Base-by-base conservation (phyloP, 2,113 vertebrate genomes). In the Ceratotherium simum region DNA sequence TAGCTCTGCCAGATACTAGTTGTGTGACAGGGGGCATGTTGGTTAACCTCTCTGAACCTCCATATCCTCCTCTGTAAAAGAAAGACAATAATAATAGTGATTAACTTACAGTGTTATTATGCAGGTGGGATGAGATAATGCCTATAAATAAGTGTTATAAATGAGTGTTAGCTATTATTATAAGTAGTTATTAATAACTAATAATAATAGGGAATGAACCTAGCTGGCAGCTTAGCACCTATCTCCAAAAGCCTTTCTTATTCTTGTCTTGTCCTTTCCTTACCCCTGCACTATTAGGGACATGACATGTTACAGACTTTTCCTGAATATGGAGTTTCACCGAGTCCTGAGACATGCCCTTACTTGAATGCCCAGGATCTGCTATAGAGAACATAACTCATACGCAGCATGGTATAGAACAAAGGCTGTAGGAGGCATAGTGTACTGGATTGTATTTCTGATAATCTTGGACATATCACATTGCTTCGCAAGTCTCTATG, bases 21-120 rank as follows among this genome's bases (percentile, higher is more conserved):
- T 90, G 94, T 91, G 92, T 69, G 70, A 92, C 79, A 42, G 56
- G 2, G 60, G 62, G 17, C 7, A 25, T 42, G n/a, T 46, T 87
- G 56, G 56, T 87, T 76, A 54, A 82, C 75, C 64, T 98, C 79
- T 96, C 96, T 87, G 90, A 92, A 87, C 29, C 16, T 69, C 79
- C 10, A 2, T 75, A 29, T 87, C 86, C 73, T 91, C 62, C 72
- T 82, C 51, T 39, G 17, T 65, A 18, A 51, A 85, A 56, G 72
- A 90, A 70, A 72, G 48, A 31, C 70, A 84, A 27, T 36, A 86
- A 70, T 25, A 70, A 92, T 9, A 64, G 36, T 31, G 25, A 70
- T 86, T 83, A 48, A 23, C 62, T 93, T 78, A 56, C 27, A 75
- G n/a, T 10, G 1, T 83, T 79, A 60, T n/a, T 65, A 67, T 46